Base-by-base conservation (phyloP, 2,888 invertebrate genomes). In the Leptopterna dolabrata region DNA sequence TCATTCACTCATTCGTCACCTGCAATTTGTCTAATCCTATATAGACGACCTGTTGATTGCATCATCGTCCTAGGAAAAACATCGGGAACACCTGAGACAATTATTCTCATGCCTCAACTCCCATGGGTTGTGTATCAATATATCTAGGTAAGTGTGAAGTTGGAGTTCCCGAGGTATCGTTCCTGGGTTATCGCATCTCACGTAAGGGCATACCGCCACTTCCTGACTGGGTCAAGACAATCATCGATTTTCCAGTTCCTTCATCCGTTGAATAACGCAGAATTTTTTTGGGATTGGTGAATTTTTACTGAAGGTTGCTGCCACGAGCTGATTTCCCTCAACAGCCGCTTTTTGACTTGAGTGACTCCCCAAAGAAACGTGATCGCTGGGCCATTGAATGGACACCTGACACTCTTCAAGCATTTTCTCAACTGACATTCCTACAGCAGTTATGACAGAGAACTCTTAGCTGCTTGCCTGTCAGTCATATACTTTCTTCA, bases 81-180 rank as follows among this genome's bases (percentile, higher is more conserved):
- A 90, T 76, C 4, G 36, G 9, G 19, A 87, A 7, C 90, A 90
- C 63, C 16, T 90, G 0, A 9, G 80, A 0, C 81, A 41, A 6
- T 51, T 90, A 0, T 89, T 90, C 27, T 29, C 87, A 24, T 43
- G 89, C n/a, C 88, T 91, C 11, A 36, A 88, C 16, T 87, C 90
- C 16, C 90, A 90, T 80, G 90, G 90, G 0, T 76, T 92, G 0
- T 83, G 89, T 0, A 89, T 92, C 0, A 92, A 92, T 88, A 63
- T 89, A 0, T 45, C 88, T n/a, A n/a, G n/a, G n/a, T 0, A 92
- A 92, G 89, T 91, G 91, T 81, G 84, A 87, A 6, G 91, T 91
- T 86, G 91, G 90, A 0, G 36, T 63, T 13, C 4, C 27, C 0
- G 80, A 90, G 63, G 85, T 91, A 0, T 81, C 81, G 0, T 91